These are phyloP conservation scores for Dendronephthya gigantea DNA, from an alignment of 64 coral and sea anemone species.

Conservation along the genomic window DNA sequence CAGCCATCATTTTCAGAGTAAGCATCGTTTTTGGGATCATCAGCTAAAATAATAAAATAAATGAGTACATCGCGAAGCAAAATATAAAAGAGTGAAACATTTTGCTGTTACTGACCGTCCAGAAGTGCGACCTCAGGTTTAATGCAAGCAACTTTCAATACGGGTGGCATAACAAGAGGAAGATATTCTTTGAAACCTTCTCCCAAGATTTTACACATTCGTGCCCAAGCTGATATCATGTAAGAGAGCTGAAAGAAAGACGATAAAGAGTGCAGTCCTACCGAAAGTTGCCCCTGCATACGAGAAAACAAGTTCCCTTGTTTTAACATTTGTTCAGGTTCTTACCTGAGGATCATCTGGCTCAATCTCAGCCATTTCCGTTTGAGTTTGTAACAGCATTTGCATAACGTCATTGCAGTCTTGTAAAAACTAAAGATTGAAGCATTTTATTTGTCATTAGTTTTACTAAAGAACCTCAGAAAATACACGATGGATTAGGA, in stretches of 20 bases:
- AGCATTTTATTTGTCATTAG: too few species aligned
- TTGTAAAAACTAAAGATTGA: conserved; percentile 53
- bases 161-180: conserved; percentile 85
- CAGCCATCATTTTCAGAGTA: conserved; percentile 93
- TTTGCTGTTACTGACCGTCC: conserved; percentile 50
- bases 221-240: conserved; percentile 95
- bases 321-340: too few species aligned
- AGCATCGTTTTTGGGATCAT: conserved; percentile 84
- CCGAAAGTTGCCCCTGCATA: background rate
- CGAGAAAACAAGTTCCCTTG: too few species aligned
- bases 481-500: background rate
- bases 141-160: conserved; percentile 90
- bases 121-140: conserved; percentile 96
- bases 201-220: conserved; percentile 96
- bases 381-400: conserved; percentile 79
- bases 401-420: conserved; percentile 93
- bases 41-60: conserved; percentile 42
- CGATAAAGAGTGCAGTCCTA: too few species aligned
- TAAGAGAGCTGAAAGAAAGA: conserved; percentile 54
- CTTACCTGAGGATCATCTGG: conserved; percentile 90
- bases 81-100: background rate
- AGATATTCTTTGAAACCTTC: conserved; percentile 86
- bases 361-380: conserved; percentile 80
- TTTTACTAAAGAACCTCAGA: too few species aligned
- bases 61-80: background rate